Conservation (phyloP, 2,113 vertebrate genomes). For the Nyctibius bracteatus region DNA sequence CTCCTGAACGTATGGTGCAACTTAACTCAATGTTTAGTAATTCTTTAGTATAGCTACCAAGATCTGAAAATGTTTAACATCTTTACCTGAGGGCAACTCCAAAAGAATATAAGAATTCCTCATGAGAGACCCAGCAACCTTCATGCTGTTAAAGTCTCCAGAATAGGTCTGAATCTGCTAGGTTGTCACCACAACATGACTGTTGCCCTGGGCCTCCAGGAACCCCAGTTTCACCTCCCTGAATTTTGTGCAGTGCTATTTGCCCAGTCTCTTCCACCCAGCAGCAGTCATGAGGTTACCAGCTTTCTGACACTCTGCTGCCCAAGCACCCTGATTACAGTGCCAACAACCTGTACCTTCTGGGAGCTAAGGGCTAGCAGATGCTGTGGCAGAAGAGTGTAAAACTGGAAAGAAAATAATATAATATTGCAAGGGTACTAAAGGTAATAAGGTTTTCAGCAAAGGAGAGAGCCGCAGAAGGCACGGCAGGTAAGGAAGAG, state of each 20-base stretch:
- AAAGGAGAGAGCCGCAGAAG: neutral
- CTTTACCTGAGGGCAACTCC: neutral
- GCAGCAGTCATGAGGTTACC: neutral
- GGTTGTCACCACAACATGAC: neutral
- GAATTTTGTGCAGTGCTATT: neutral
- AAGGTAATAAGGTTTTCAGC: neutral
- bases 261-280: neutral
- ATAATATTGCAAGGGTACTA: neutral
- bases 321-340: neutral
- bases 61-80: neutral
- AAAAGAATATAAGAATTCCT: neutral
- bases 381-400: neutral
- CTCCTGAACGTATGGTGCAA: neutral
- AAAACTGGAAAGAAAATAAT: neutral
- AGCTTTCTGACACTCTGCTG: neutral
- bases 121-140: neutral
- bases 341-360: neutral
- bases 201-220: neutral
- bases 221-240: neutral
- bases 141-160: neutral
- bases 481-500: neutral
- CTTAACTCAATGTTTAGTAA: neutral
- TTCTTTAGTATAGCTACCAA: neutral
- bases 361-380: neutral
- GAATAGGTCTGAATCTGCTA: neutral